phyloP scores from a whole-genome alignment of 2,113 vertebrate genomes.

The Fregata magnificens region DNA sequence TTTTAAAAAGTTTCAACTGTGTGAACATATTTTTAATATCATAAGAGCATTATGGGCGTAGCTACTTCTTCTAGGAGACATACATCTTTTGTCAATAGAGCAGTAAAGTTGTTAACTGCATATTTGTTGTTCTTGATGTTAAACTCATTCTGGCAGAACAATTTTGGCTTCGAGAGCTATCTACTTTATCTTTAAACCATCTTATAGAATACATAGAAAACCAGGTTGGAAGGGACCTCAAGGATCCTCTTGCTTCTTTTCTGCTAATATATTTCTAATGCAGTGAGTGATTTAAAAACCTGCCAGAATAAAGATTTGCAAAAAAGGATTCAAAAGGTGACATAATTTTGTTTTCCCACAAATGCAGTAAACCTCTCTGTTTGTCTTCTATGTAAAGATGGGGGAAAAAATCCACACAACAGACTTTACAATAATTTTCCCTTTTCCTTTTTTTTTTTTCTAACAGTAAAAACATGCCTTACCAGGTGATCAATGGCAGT shows the following conservation, averaged over 20 bases:
- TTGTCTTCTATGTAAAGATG: not conserved
- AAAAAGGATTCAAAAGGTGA: not conserved
- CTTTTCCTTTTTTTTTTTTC: not conserved
- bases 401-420: too few relatives aligned
- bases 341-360: not conserved
- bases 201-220: too few relatives aligned
- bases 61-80: not conserved
- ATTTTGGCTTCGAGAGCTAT: not conserved
- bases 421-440: not conserved
- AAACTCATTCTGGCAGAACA: not conserved
- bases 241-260: too few relatives aligned
- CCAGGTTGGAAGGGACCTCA: too few relatives aligned
- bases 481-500: not conserved
- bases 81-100: not conserved
- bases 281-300: not conserved
- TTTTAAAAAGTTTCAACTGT: not conserved
- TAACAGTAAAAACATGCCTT: not conserved
- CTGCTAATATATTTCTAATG: not conserved
- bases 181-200: not conserved
- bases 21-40: not conserved
- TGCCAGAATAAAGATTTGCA: not conserved
- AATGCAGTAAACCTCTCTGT: not conserved
- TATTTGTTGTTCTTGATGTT: not conserved
- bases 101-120: not conserved
- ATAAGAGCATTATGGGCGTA: not conserved